Conservation (phyloP, 2,113 vertebrate species). For the Callocephalon fimbriatum region DNA sequence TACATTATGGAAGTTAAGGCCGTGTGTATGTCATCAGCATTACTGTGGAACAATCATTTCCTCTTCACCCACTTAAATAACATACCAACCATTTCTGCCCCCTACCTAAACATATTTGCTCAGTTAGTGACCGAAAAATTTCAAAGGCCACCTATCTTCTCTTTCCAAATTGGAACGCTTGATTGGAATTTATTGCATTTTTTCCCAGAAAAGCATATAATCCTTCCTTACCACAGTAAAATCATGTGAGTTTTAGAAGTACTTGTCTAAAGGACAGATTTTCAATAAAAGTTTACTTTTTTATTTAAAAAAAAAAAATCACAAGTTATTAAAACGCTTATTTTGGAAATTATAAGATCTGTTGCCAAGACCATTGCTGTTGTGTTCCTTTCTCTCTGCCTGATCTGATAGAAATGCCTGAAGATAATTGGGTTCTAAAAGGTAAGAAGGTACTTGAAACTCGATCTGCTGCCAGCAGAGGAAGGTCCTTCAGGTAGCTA, state of each 20-base stretch:
- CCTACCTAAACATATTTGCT: neutral
- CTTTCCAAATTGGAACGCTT: neutral
- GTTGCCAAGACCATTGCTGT: neutral
- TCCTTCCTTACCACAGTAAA: neutral
- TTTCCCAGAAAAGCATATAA: neutral
- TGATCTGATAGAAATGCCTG: constrained; percentile 25
- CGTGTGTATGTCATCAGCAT: neutral
- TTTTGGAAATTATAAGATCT: neutral
- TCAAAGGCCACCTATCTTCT: neutral
- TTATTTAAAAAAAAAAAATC: neutral
- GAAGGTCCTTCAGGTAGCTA: constrained; percentile 54
- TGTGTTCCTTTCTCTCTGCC: neutral
- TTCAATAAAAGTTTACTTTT: neutral
- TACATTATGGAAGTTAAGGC: neutral
- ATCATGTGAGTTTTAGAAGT: neutral
- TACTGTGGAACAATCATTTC: neutral
- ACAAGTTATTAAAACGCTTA: neutral
- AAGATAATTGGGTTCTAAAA: constrained; percentile 63
- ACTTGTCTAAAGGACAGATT: neutral
- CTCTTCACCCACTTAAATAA: neutral
- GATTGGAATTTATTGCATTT: neutral
- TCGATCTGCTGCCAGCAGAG: constrained; percentile 7
- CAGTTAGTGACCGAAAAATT: neutral
- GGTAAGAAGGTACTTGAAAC: constrained; percentile 68
- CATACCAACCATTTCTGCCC: neutral